Conservation (phyloP, 2,888 invertebrate species). For the Limnephilus rhombicus region DNA sequence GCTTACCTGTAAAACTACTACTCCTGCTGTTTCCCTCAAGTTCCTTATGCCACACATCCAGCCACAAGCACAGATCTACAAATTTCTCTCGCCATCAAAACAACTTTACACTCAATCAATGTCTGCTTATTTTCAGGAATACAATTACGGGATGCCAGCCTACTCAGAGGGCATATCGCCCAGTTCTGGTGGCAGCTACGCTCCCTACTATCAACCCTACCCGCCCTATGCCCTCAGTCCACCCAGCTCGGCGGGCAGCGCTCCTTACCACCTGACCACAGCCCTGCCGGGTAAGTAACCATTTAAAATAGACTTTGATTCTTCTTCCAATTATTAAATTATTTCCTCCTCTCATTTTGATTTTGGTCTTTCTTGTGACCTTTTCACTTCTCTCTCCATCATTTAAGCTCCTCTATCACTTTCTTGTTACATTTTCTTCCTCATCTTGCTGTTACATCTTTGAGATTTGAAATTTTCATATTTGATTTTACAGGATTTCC, state of each 20-base stretch:
- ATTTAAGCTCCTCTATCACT: not conserved
- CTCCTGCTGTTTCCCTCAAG: not conserved
- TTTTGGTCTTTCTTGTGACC: no score
- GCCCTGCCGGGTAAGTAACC: slow-evolving; percentile 78
- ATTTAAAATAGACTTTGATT: not conserved
- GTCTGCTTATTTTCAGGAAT: slow-evolving; percentile 71
- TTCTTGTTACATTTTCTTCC: not conserved
- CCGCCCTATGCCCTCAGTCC: slow-evolving; percentile 87
- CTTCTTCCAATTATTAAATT: not conserved
- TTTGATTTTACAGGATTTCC: not conserved
- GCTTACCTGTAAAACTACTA: not conserved
- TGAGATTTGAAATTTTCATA: not conserved
- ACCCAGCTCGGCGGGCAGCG: slow-evolving; percentile 82
- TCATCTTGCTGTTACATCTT: not conserved
- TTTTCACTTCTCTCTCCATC: not conserved
- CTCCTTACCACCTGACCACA: slow-evolving; percentile 81
- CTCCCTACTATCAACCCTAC: slow-evolving; percentile 86
- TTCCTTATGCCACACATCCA: not conserved
- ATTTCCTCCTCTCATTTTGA: not conserved
- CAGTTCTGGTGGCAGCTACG: slow-evolving; percentile 80
- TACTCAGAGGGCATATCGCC: slow-evolving; percentile 77
- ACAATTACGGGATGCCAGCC: slow-evolving; percentile 77
- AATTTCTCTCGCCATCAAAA: not conserved
- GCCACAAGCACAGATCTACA: not conserved
- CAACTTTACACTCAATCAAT: not conserved